Conservation (phyloP, 2,113 vertebrate species). For the Maccullochella peelii region DNA sequence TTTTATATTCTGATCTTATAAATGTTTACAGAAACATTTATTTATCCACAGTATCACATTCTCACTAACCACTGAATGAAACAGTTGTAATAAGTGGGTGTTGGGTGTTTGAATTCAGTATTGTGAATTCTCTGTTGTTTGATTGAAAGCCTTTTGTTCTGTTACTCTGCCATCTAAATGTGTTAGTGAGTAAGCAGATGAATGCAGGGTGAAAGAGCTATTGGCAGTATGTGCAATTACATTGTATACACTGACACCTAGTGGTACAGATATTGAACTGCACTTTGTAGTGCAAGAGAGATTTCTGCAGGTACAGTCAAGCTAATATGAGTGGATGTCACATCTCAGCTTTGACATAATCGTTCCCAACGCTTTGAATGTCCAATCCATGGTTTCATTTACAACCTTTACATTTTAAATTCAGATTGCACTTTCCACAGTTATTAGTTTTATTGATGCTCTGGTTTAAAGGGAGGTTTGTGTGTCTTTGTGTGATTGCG, state of each 20-base stretch:
- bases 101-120: slow-evolving; percentile 26
- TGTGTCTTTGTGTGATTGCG: not conserved
- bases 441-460: not conserved
- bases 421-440: no score
- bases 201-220: not conserved
- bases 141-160: slow-evolving; percentile 54
- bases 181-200: slow-evolving; percentile 3
- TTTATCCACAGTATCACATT: not conserved
- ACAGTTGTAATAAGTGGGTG: slow-evolving; percentile 9
- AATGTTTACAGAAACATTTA: not conserved
- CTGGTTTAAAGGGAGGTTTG: not conserved
- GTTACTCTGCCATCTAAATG: slow-evolving; percentile 10
- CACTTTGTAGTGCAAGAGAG: not conserved
- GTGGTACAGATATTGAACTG: slow-evolving; percentile 41
- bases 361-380: not conserved
- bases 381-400: not conserved
- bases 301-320: not conserved
- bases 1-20: not conserved
- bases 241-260: slow-evolving; percentile 63
- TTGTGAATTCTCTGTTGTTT: slow-evolving; percentile 46
- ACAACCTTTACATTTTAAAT: not conserved
- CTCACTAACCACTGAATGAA: not conserved
- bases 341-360: not conserved
- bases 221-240: not conserved
- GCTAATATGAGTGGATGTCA: not conserved